These are phyloP conservation scores for Lutra lutra DNA, from an alignment of 2,797 vertebrate species.

Conservation along the genomic window DNA sequence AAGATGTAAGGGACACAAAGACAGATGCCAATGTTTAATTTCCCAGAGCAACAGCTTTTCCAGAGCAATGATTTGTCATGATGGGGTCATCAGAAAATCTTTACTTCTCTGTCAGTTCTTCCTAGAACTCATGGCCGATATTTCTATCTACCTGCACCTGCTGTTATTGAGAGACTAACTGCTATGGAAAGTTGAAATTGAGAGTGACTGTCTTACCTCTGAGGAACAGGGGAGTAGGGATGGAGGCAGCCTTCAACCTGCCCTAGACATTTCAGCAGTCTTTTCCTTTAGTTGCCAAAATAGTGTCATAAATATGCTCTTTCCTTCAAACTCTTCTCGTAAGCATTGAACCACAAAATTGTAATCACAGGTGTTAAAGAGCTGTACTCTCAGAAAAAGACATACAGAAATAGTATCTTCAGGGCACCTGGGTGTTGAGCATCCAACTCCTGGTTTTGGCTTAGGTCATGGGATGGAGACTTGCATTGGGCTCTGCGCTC, in stretches of 20 bases:
- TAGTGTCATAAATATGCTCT: not conserved
- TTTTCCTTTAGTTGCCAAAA: not conserved
- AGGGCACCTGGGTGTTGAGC: not conserved
- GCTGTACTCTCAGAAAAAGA: conserved; percentile 6
- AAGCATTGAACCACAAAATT: not conserved
- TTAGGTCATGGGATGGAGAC: not conserved
- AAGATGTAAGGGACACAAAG: not conserved
- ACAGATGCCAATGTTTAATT: not conserved
- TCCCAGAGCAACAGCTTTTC: not conserved
- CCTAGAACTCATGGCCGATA: not conserved
- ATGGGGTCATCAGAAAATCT: not conserved
- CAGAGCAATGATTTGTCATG: not conserved
- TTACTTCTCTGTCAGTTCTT: not conserved
- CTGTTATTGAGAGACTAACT: conserved; percentile 34
- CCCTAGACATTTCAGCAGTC: not conserved
- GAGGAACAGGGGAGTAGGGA: not conserved
- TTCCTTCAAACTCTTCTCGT: conserved; percentile 20
- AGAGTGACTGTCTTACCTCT: not conserved
- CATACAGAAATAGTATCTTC: not conserved
- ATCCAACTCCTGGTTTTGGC: not conserved
- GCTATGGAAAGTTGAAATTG: not conserved
- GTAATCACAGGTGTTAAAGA: conserved; percentile 53
- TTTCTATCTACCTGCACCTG: not conserved
- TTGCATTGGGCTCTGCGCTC: not conserved
- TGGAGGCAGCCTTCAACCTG: conserved; percentile 9